A percentile compares a stretch with the other conserved stretches of the same genome.
These are phyloP conservation scores for Gymnobelideus leadbeateri DNA, from an alignment of 2,113 vertebrate genomes.

Conservation along the genomic window DNA sequence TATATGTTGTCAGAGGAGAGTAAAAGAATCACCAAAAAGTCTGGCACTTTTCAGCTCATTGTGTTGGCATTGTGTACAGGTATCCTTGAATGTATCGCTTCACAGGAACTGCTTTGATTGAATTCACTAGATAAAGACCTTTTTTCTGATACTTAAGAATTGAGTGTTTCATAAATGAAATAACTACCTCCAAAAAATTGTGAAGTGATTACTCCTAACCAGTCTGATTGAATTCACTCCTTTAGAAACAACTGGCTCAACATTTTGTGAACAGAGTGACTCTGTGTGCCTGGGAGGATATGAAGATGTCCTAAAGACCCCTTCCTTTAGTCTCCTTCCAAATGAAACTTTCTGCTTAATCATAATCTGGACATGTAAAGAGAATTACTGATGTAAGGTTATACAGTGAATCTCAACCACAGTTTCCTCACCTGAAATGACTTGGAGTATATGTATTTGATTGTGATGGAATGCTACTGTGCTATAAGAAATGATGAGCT, in stretches of 20 bases:
- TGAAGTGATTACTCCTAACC: neutral
- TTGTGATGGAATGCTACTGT: no score
- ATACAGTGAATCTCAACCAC: neutral
- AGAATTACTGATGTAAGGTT: neutral
- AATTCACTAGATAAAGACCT: conserved; percentile 17
- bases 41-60: neutral
- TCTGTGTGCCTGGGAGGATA: neutral
- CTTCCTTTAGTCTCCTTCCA: neutral
- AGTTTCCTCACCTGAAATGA: neutral
- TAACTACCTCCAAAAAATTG: neutral
- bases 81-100: neutral
- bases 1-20: neutral
- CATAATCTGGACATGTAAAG: neutral
- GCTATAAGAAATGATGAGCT: no score
- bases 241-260: neutral
- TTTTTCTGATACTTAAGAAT: neutral
- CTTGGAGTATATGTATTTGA: neutral
- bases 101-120: neutral
- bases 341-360: neutral
- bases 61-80: neutral
- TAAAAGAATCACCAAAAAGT: neutral
- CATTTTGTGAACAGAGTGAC: neutral
- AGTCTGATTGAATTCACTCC: neutral
- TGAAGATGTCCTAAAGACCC: neutral
- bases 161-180: neutral